Conservation (phyloP, 2,797 vertebrate species). For the Erpetoichthys calabaricus region DNA sequence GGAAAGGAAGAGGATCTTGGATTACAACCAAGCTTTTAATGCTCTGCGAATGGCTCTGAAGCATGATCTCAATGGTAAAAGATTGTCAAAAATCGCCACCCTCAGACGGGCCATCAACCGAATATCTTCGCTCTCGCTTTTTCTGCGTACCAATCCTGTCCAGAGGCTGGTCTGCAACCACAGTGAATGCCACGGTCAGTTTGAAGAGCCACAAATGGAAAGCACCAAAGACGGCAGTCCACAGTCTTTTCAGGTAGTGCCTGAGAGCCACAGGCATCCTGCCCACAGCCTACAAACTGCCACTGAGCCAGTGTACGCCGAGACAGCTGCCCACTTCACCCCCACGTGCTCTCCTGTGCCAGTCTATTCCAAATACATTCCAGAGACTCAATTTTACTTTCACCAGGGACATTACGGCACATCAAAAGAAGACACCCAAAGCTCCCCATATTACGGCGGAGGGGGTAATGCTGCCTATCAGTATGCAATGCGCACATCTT, state of each 20-base stretch:
- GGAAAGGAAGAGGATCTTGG: conserved; percentile 86
- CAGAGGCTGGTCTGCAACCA: conserved; percentile 35
- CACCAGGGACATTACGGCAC: conserved; percentile 18
- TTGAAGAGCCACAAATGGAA: not conserved
- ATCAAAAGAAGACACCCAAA: conserved; percentile 8
- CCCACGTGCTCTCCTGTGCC: conserved; percentile 31
- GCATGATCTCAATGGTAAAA: conserved; percentile 78
- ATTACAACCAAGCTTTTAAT: conserved; percentile 94
- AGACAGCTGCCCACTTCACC: conserved; percentile 24
- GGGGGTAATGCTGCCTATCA: conserved; percentile 37
- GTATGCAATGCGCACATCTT: conserved; percentile 34
- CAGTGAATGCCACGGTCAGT: conserved; percentile 31
- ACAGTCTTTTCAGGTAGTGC: conserved; percentile 1
- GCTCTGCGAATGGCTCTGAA: conserved; percentile 71
- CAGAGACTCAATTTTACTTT: conserved; percentile 23
- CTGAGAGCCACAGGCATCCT: conserved; percentile 10
- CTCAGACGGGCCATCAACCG: conserved; percentile 75
- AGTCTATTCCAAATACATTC: conserved; percentile 17
- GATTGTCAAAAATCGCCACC: conserved; percentile 89
- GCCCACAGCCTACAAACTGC: not conserved
- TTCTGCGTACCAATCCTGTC: conserved; percentile 49
- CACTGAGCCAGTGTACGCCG: not conserved
- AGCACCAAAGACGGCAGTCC: fast-evolving
- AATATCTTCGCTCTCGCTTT: conserved; percentile 67
- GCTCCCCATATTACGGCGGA: conserved; percentile 14